A percentile compares a stretch with the other conserved stretches of the same genome.
These are phyloP conservation scores for Odontomyia ornata DNA, from an alignment of 2,888 invertebrate species.

Conservation along the genomic window DNA sequence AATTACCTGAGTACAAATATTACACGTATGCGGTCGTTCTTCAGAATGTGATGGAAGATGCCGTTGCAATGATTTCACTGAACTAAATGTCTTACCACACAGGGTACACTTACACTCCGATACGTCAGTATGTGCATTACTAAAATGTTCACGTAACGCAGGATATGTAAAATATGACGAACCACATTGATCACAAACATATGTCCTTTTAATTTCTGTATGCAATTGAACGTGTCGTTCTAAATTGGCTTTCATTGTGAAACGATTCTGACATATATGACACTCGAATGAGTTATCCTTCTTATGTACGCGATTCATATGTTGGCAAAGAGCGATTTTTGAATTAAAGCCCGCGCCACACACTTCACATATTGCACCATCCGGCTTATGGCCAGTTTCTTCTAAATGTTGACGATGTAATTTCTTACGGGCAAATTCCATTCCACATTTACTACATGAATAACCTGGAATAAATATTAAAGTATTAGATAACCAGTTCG, in stretches of 20 bases:
- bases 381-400: conserved; percentile 62
- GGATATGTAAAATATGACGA: conserved; percentile 64
- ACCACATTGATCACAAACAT: conserved; percentile 63
- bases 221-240: conserved; percentile 64
- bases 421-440: conserved; percentile 61
- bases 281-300: conserved; percentile 64
- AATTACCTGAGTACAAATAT: conserved; percentile 62
- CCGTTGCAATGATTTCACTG: conserved; percentile 61
- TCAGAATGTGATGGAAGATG: conserved; percentile 64
- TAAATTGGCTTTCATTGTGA: conserved; percentile 62
- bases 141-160: conserved; percentile 63
- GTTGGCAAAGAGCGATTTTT: conserved; percentile 63
- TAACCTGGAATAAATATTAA: conserved; percentile 55
- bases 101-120: conserved; percentile 63
- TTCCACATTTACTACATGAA: conserved; percentile 62
- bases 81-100: conserved; percentile 62
- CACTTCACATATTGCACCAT: conserved; percentile 63
- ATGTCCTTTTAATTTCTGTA: conserved; percentile 63
- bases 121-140: conserved; percentile 62
- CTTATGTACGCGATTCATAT: conserved; percentile 62
- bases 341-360: conserved; percentile 63
- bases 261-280: conserved; percentile 64
- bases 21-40: conserved; percentile 63
- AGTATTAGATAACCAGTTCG: not conserved
- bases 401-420: conserved; percentile 62